Conservation (phyloP, 2,113 vertebrate species). For the Elephas maximus region DNA sequence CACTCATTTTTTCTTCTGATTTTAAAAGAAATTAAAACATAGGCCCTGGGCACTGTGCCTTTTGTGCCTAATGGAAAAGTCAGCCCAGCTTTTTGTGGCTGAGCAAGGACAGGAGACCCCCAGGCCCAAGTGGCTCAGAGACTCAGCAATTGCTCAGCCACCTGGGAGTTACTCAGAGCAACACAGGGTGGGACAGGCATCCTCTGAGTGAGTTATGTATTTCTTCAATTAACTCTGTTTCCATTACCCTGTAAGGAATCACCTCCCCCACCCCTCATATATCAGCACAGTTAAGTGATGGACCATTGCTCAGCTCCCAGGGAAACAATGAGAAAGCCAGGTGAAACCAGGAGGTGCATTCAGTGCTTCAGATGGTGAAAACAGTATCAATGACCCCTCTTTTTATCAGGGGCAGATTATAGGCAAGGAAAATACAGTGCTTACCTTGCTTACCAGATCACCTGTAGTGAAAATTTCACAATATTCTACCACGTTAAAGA, state of each 20-base stretch:
- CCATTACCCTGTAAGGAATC: neutral
- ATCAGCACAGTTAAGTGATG: neutral
- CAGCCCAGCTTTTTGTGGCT: neutral
- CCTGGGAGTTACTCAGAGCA: neutral
- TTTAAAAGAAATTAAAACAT: neutral
- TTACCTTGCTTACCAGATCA: no score
- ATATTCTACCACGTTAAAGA: no score
- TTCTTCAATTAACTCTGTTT: neutral
- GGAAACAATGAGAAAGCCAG: neutral
- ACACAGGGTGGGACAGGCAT: no score
- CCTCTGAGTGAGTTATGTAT: neutral
- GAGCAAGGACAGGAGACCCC: neutral
- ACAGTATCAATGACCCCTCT: neutral
- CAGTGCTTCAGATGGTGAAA: neutral
- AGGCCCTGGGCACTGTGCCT: neutral
- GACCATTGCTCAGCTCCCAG: neutral
- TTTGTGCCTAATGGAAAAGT: rapidly evolving
- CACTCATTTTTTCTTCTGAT: neutral
- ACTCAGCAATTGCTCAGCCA: neutral
- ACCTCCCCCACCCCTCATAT: neutral
- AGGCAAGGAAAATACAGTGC: no score
- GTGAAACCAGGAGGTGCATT: neutral
- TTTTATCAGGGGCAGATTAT: no score
- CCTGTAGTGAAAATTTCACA: no score
- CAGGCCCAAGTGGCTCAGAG: neutral